phyloP scores from a whole-genome alignment of 2,888 invertebrate genomes.

The Copidosoma aretas region DNA sequence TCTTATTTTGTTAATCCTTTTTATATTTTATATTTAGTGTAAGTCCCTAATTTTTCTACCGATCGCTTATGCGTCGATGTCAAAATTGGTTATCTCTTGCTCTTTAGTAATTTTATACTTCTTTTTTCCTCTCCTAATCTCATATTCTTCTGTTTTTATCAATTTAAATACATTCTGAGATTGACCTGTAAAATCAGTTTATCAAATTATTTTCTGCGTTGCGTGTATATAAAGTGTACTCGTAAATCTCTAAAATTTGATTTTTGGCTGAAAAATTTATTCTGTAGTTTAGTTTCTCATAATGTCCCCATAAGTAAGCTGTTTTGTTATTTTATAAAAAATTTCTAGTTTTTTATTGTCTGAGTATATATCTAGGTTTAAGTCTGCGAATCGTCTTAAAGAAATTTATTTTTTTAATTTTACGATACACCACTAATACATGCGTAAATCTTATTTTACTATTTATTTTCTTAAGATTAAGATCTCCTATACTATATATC shows the following conservation, averaged over 20 bases:
- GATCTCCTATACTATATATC: too few species aligned
- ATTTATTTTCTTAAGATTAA: neutral
- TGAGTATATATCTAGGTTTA: conserved; percentile 4
- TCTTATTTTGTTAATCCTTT: too few species aligned
- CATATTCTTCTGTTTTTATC: too few species aligned
- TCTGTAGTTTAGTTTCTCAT: conserved; percentile 1
- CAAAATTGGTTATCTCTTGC: too few species aligned
- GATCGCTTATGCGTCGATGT: too few species aligned
- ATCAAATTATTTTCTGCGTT: neutral
- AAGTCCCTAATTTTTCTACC: too few species aligned
- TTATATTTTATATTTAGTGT: too few species aligned
- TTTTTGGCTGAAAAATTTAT: neutral
- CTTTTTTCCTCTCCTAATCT: too few species aligned
- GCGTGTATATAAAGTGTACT: neutral
- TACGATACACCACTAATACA: neutral
- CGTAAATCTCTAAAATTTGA: neutral
- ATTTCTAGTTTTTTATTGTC: conserved; percentile 4
- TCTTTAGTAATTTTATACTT: too few species aligned
- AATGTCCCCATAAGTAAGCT: neutral
- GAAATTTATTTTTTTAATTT: neutral
- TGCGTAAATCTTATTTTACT: neutral
- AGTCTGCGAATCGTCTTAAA: conserved; percentile 1
- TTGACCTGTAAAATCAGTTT: neutral
- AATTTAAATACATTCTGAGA: neutral
- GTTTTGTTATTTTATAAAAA: neutral